Conservation (phyloP, 2,797 vertebrate species). For the Rhinophrynus dorsalis region DNA sequence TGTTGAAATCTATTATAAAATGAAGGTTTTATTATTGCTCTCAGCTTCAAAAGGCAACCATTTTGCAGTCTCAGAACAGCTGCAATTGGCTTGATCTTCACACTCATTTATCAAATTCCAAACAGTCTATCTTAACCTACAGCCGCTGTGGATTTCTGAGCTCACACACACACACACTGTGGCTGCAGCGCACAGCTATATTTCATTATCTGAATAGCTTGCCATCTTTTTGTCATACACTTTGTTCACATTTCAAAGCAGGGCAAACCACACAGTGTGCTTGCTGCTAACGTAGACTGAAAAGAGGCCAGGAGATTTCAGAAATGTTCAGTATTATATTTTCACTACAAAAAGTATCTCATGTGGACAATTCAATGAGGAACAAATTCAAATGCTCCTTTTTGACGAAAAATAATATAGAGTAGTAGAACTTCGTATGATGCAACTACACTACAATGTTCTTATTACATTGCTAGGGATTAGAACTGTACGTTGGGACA, state of each 20-base stretch:
- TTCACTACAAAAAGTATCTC: neutral
- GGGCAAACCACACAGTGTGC: neutral
- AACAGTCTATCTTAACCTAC: constrained; percentile 14
- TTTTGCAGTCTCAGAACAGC: constrained; percentile 20
- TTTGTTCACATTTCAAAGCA: constrained; percentile 17
- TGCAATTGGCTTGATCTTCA: constrained; percentile 12
- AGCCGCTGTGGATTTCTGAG: neutral
- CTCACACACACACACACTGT: neutral
- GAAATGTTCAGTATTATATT: neutral
- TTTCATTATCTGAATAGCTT: constrained; percentile 21
- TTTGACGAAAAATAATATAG: no score
- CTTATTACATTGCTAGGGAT: neutral
- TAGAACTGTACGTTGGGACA: neutral
- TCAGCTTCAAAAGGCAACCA: constrained; percentile 20
- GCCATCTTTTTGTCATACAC: constrained; percentile 25
- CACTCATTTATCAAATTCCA: constrained; percentile 30
- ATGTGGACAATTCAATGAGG: neutral
- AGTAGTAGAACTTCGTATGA: no score
- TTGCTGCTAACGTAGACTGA: neutral
- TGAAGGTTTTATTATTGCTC: constrained; percentile 38
- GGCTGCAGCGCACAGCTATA: constrained; percentile 2
- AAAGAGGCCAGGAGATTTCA: neutral
- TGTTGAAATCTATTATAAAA: constrained; percentile 41
- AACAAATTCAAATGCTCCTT: neutral
- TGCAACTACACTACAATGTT: no score